Evolutionary conservation across 2,888 invertebrate species (phyloP).

Genomic region (Nasonovia ribisnigri): DNA sequence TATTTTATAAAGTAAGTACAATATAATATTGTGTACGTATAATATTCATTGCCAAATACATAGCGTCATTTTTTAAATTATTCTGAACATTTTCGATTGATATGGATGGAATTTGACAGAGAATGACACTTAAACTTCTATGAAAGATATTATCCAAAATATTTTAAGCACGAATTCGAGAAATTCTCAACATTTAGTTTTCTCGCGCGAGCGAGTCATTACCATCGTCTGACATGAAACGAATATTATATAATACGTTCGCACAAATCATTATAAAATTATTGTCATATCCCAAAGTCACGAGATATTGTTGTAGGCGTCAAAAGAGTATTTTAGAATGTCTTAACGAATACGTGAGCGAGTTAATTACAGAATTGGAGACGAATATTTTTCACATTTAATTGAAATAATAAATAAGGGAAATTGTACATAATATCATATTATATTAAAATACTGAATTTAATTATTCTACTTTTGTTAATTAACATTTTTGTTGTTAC

Average conservation of each 20-base stretch:
- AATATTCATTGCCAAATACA: neutral
- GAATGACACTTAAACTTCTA: neutral
- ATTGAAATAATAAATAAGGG: neutral
- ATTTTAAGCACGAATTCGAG: neutral
- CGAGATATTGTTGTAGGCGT: neutral
- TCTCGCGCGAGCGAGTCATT: neutral
- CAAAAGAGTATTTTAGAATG: neutral
- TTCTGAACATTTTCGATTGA: neutral
- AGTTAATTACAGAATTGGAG: neutral
- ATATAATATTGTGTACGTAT: no score
- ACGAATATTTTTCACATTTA: neutral
- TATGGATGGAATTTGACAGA: neutral
- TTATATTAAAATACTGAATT: no score
- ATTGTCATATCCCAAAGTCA: neutral
- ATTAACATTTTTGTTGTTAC: no score
- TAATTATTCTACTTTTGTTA: no score
- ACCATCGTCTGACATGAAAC: neutral
- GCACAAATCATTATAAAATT: neutral
- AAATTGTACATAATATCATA: no score
- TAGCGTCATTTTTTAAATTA: neutral
- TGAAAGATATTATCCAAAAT: neutral
- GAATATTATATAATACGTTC: neutral
- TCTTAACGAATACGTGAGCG: neutral
- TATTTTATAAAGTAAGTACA: no score
- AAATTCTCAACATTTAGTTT: neutral